These are phyloP conservation scores for Lithophane leautieri DNA, from an alignment of 2,888 invertebrate genomes.

Conservation along the genomic window DNA sequence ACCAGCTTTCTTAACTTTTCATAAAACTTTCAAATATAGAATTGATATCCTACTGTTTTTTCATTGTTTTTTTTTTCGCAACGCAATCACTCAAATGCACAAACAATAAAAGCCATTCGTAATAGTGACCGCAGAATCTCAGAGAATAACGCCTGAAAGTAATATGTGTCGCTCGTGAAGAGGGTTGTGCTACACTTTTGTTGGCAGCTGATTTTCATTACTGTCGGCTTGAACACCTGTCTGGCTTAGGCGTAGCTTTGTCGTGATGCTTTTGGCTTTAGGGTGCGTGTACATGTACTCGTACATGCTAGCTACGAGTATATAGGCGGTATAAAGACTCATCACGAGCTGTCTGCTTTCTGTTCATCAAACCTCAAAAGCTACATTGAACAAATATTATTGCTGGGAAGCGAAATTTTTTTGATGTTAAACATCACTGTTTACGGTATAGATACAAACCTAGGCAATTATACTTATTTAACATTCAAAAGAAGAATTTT, in stretches of 20 bases:
- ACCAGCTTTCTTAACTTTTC: not conserved
- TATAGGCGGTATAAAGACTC: not conserved
- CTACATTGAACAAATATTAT: not conserved
- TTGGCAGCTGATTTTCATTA: slow-evolving; percentile 68
- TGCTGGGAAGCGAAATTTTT: not conserved
- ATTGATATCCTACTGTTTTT: not conserved
- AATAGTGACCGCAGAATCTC: slow-evolving; percentile 53
- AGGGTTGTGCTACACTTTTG: slow-evolving; percentile 57
- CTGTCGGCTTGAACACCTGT: slow-evolving; percentile 65
- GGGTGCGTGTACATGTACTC: slow-evolving; percentile 18
- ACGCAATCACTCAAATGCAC: slow-evolving; percentile 40
- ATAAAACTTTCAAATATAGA: not conserved
- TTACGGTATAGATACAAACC: not conserved
- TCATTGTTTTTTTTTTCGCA: not conserved
- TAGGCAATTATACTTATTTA: not conserved
- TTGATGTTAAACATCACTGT: not conserved
- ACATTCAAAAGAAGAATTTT: not conserved
- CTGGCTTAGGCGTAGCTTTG: slow-evolving; percentile 59
- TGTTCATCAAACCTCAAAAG: not conserved
- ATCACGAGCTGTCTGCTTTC: not conserved
- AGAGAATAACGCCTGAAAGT: slow-evolving; percentile 50
- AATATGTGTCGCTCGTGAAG: slow-evolving; percentile 66
- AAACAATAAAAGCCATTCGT: slow-evolving; percentile 37
- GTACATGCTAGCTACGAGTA: not conserved
- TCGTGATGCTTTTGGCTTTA: slow-evolving; percentile 45